phyloP scores from a whole-genome alignment of 2,113 vertebrate genomes.

The Hemiscyllium ocellatum region DNA sequence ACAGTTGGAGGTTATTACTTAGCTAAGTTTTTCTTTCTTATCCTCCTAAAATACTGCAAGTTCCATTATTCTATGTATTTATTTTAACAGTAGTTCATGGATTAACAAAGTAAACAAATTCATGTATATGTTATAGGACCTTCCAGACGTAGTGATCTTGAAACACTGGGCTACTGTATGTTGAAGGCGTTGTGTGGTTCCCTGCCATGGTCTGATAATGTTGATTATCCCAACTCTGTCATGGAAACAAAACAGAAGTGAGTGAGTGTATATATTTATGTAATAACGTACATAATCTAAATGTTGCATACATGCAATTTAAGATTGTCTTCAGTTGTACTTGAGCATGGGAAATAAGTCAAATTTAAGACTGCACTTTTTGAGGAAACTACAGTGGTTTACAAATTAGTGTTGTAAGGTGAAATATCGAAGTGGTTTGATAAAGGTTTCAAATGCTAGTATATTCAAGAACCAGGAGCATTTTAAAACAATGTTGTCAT shows the following conservation, averaged over 20 bases:
- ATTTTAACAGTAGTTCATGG: not conserved
- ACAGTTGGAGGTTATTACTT: not conserved
- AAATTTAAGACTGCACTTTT: not conserved
- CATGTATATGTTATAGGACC: constrained; percentile 58
- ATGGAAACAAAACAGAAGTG: constrained; percentile 71
- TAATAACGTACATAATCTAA: not conserved
- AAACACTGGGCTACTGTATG: constrained; percentile 85
- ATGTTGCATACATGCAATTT: not conserved
- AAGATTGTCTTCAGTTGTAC: not conserved
- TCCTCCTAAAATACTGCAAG: not conserved
- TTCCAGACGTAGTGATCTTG: constrained; percentile 82
- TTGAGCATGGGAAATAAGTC: not conserved
- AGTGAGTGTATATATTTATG: constrained; percentile 43
- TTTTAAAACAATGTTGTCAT: not conserved
- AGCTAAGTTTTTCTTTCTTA: not conserved
- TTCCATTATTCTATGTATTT: not conserved
- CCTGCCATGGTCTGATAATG: constrained; percentile 71
- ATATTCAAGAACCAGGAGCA: not conserved
- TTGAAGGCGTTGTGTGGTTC: constrained; percentile 72
- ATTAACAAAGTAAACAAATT: not conserved
- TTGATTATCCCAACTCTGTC: constrained; percentile 54
- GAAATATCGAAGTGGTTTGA: not conserved
- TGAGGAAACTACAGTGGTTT: not conserved
- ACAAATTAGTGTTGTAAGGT: not conserved
- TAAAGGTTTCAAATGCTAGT: not conserved